Evolutionary conservation across 2,113 vertebrate genomes (phyloP).

Genomic region (Dromiciops gliroides): DNA sequence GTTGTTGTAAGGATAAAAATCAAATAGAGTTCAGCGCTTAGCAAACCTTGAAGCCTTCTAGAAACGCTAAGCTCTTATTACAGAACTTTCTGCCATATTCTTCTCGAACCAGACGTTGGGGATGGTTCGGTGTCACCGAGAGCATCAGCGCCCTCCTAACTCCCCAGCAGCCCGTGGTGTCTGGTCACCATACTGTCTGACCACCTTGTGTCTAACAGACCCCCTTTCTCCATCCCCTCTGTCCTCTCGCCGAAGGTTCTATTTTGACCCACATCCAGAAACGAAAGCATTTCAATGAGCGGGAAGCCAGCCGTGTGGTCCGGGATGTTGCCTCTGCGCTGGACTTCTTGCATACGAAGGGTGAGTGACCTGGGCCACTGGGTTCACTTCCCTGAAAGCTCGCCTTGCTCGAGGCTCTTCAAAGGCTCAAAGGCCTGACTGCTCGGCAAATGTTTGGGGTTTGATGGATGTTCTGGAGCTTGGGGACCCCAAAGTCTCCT

Average conservation of each 20-base stretch:
- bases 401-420: background rate
- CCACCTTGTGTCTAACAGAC: background rate
- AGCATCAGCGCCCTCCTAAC: background rate
- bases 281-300: conserved; percentile 95
- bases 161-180: background rate
- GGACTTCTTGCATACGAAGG: conserved; percentile 96
- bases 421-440: background rate
- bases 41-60: background rate
- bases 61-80: background rate
- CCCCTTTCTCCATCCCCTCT: background rate
- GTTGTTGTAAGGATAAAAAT: too few relatives aligned
- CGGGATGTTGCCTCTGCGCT: conserved; percentile 93
- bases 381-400: background rate
- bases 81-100: background rate
- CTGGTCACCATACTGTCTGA: conserved; percentile 9
- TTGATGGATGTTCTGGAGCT: background rate
- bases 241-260: conserved; percentile 85
- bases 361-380: conserved; percentile 75
- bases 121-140: background rate
- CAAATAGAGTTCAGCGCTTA: background rate
- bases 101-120: background rate
- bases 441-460: background rate
- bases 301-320: conserved; percentile 96
- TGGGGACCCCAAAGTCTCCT: background rate
- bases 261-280: conserved; percentile 96